Base-by-base conservation (phyloP, 1,140 invertebrate species). In the Apocrypta bakeri region DNA sequence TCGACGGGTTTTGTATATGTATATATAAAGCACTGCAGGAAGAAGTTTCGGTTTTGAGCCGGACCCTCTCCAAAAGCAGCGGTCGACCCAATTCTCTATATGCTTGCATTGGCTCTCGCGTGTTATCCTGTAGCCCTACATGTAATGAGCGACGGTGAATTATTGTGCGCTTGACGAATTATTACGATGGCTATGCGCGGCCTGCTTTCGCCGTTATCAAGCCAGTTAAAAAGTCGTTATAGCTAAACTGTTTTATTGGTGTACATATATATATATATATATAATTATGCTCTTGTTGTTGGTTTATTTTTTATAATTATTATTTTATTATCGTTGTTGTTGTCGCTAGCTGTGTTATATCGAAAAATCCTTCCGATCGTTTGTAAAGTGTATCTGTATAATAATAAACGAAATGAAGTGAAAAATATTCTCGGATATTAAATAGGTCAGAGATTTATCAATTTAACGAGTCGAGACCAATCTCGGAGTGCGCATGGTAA, bases 1-100 rank as follows among this genome's bases (percentile, higher is more conserved):
- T n/a, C 17, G 42, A 14, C 14, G 17, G 3, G 17, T 0, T 56
- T 7, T n/a, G n/a, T n/a, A 56, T 1, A 17, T 7, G n/a, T n/a
- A 21, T 6, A n/a, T 4, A 56, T 2, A 48, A 3, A n/a, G 33
- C 21, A 56, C 17, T 1, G 21, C 9, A 66, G 9, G 64, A 25
- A 71, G 40, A 9, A 79, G 40, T 56, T 79, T 79, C 21, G n/a
- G 29, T 71, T 69, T 69, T 42, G 17, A 64, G 25, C 25, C 25
- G 25, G 21, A n/a, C n/a, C n/a, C n/a, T n/a, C n/a, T 29, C 40
- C 61, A 21, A 78, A 78, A 68, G 76, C 27, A 17, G 64, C 68
- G 33, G 68, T 68, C 29, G 64, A 69, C 76, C 64, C 76, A 69
- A 78, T 78, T 78, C 76, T 66, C 63, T 66, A 61, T 4, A 37